These are phyloP conservation scores for Pongo abelii DNA, from an alignment of 2,113 vertebrate genomes.

Conservation along the genomic window DNA sequence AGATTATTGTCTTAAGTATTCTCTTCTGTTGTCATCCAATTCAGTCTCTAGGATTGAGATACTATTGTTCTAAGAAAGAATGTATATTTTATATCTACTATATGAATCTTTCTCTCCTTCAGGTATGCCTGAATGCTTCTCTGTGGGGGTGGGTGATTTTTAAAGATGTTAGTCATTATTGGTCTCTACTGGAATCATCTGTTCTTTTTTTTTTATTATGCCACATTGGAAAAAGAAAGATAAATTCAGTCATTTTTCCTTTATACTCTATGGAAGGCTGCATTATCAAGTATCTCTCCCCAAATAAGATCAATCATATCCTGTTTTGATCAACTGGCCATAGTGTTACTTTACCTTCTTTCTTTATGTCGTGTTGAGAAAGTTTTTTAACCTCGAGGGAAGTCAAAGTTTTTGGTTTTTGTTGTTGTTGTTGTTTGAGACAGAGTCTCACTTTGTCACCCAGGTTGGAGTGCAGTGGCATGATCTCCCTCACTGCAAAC, in stretches of 20 bases:
- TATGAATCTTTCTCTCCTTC: not conserved
- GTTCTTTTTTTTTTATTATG: not conserved
- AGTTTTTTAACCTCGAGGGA: not conserved
- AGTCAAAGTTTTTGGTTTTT: not conserved
- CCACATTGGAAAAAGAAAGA: not conserved
- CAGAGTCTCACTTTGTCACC: no score
- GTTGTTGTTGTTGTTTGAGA: no score
- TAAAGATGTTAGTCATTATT: not conserved
- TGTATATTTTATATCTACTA: not conserved
- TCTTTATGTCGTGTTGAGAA: not conserved
- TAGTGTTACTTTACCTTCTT: not conserved
- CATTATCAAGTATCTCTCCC: not conserved
- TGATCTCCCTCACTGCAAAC: no score
- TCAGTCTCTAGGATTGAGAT: not conserved
- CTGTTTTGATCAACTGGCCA: not conserved
- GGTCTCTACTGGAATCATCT: not conserved
- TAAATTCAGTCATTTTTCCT: not conserved
- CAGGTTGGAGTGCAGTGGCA: no score
- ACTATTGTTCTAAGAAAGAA: not conserved
- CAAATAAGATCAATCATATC: not conserved
- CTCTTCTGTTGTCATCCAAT: not conserved
- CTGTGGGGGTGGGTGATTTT: not conserved
- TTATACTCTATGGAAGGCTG: not conserved
- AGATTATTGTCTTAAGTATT: constrained; percentile 44
- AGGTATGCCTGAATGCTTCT: not conserved